Evolutionary conservation across 2,888 invertebrate species (phyloP), one percentile per base, ranked within the genome.

Genomic region (Plagodis dolabraria): DNA sequence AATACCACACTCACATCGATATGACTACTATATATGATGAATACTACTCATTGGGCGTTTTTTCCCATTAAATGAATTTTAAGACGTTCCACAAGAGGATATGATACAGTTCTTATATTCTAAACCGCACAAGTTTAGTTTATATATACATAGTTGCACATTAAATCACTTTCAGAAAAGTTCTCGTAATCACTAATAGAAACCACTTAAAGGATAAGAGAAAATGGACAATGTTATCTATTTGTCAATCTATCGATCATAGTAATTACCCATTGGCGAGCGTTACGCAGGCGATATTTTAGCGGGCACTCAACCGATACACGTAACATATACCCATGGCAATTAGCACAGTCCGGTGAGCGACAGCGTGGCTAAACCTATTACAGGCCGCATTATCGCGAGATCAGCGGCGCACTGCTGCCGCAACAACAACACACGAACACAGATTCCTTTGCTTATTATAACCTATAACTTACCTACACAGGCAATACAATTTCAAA

Each of bases 311-410:
- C 60, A 83, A 82, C 80, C 83, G 81, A 82, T 79, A 76, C 76
- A 79, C 80, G 77, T 83, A 83, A 84, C 84, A 85, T 79, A 86
- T 80, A 84, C 77, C 81, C 82, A 77, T 78, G 77, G 85, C 87
- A 89, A 90, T 91, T 89, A 89, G 87, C 83, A 84, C 83, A 84
- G 84, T 77, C 79, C 77, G 68, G 80, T 89, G 87, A 91, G 84
- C 85, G 88, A 90, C 87, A 86, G 86, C 87, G 86, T 85, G 80
- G 81, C 84, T 86, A 87, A 91, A 83, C 81, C 82, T 87, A 88
- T 91, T 89, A 89, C 81, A 79, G 75, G 75, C 77, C 77, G 83
- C 79, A 82, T 83, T 87, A 87, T 87, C 87, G 79, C 78, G 74
- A 83, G 77, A 88, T 83, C 82, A 73, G 79, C 72, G 71, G 69